Percentiles rank a stretch among this genome's conserved stretches.
phyloP scores from a whole-genome alignment of 2,113 vertebrate species.

The Malaclemys terrapin region DNA sequence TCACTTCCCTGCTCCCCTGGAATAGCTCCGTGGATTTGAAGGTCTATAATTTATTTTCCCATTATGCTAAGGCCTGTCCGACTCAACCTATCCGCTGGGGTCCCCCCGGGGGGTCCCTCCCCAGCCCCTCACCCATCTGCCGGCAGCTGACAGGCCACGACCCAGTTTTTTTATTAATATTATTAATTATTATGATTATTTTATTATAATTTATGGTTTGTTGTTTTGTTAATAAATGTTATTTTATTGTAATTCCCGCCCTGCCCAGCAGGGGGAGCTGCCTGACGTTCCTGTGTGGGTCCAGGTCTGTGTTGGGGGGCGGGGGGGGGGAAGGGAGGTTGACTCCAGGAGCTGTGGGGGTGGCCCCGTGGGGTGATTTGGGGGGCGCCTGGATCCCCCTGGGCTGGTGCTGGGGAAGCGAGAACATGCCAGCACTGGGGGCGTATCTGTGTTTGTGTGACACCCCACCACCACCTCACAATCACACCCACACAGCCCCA shows the following conservation, averaged over 20 bases:
- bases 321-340: no score
- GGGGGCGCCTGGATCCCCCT: not conserved
- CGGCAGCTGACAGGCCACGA: not conserved
- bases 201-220: not conserved
- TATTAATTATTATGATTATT: not conserved
- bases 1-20: no score
- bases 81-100: not conserved
- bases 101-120: not conserved
- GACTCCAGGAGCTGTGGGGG: not conserved
- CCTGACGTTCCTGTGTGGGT: not conserved
- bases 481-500: no score
- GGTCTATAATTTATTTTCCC: not conserved
- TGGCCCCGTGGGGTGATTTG: no score
- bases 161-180: not conserved
- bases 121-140: not conserved
- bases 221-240: not conserved
- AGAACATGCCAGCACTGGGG: not conserved
- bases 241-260: not conserved
- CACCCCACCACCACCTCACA: no score
- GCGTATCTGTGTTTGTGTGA: not conserved
- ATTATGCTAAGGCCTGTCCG: not conserved
- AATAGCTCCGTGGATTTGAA: not conserved
- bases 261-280: not conserved
- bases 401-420: no score
- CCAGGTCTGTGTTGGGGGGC: no score